Evolutionary conservation across 2,113 vertebrate species (phyloP).

Genomic region (Psittacus erithacus): DNA sequence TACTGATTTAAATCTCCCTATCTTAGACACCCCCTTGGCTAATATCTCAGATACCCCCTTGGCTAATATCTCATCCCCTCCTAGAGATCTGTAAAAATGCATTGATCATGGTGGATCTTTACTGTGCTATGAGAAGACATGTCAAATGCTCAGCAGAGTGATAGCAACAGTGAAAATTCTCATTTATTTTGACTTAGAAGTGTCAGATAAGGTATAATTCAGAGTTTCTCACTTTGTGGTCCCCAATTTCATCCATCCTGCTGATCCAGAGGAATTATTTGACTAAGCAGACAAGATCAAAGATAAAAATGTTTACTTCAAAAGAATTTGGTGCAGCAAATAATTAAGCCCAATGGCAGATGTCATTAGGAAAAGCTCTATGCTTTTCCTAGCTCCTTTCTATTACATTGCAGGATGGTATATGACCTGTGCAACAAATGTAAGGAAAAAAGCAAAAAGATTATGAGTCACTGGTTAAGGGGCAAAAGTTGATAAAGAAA

Average conservation of each 20-base stretch:
- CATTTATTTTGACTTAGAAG: background rate
- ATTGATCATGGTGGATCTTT: background rate
- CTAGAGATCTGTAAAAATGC: background rate
- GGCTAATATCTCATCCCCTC: background rate
- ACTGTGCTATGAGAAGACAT: background rate
- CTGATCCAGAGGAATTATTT: background rate
- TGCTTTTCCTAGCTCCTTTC: background rate
- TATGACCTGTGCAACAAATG: background rate
- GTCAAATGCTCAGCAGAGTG: background rate
- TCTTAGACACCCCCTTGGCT: background rate
- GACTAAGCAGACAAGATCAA: background rate
- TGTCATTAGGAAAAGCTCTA: background rate
- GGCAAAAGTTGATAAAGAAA: background rate
- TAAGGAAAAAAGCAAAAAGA: background rate
- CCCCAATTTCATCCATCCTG: background rate
- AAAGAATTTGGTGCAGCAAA: background rate
- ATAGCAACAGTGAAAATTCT: background rate
- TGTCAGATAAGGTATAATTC: background rate
- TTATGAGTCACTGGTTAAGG: background rate
- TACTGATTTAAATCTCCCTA: background rate
- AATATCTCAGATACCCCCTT: background rate
- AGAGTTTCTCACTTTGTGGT: background rate
- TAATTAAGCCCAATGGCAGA: background rate
- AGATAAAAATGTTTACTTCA: rapidly evolving
- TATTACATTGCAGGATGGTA: background rate